Conservation (phyloP, 2,888 invertebrate species). For the Tanaodytes sp. region DNA sequence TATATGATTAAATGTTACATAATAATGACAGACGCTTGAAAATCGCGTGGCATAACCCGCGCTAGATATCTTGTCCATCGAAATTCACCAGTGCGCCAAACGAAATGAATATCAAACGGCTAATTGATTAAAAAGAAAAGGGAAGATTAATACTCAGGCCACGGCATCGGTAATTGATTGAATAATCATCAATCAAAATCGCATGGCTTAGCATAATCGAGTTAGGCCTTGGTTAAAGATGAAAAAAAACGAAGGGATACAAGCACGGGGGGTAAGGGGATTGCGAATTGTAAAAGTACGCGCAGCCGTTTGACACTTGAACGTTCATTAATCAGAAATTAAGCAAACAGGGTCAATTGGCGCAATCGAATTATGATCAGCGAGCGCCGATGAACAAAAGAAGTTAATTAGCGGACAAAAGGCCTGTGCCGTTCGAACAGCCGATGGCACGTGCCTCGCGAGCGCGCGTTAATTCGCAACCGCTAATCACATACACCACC, state of each 20-base stretch:
- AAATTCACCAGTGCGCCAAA: too few species aligned
- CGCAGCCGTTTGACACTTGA: constrained; percentile 34
- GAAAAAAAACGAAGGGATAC: constrained; percentile 1
- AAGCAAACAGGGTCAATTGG: constrained; percentile 47
- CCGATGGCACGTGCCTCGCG: constrained; percentile 35
- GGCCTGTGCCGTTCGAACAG: too few species aligned
- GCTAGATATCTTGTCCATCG: too few species aligned
- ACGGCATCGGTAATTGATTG: too few species aligned
- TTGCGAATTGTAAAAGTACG: not conserved
- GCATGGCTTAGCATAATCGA: constrained; percentile 35
- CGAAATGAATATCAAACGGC: too few species aligned
- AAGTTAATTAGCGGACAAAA: constrained; percentile 49
- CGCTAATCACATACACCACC: constrained; percentile 41
- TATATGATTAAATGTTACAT: too few species aligned
- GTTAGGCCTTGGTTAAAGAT: constrained; percentile 4
- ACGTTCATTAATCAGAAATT: constrained; percentile 48
- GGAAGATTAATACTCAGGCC: too few species aligned
- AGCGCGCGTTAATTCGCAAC: constrained; percentile 10
- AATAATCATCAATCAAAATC: constrained; percentile 42
- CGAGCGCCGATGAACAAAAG: constrained; percentile 39
- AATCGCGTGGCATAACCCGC: too few species aligned
- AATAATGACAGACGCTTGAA: too few species aligned
- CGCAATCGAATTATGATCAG: constrained; percentile 44
- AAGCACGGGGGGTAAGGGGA: not conserved
- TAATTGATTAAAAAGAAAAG: constrained; percentile 26